A percentile compares a stretch with the other conserved stretches of the same genome.
phyloP scores from a whole-genome alignment of 2,888 invertebrate genomes.

The Cantharis flavilabris region DNA sequence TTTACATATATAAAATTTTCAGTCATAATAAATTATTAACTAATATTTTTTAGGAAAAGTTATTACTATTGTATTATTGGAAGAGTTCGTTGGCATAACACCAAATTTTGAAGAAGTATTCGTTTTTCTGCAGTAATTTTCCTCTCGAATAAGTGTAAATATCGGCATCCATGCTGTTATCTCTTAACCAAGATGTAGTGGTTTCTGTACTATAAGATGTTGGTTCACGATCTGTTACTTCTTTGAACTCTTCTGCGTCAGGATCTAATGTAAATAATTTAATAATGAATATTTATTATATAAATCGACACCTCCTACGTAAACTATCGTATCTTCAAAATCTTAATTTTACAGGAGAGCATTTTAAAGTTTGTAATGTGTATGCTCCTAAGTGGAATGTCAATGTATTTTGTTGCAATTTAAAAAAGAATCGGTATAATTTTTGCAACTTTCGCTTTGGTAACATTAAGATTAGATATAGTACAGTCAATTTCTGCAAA shows the following conservation, averaged over 20 bases:
- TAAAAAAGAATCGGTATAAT: no score
- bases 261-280: constrained; percentile 44
- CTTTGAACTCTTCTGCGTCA: constrained; percentile 67
- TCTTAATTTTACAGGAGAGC: no score
- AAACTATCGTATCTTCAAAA: no score
- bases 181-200: constrained; percentile 90
- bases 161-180: constrained; percentile 93
- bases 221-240: constrained; percentile 70
- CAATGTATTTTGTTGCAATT: no score
- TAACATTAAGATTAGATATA: no score
- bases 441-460: no score
- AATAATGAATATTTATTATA: no score
- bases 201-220: constrained; percentile 92
- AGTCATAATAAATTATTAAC: constrained; percentile 14
- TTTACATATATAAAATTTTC: constrained; percentile 17
- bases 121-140: constrained; percentile 81
- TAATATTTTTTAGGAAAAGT: not conserved
- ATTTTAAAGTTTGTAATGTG: no score
- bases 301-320: no score
- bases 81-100: constrained; percentile 83
- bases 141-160: constrained; percentile 89
- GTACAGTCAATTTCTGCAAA: no score
- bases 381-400: no score
- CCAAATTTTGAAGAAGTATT: constrained; percentile 96
- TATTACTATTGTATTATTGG: constrained; percentile 66